Evolutionary conservation across 2,113 vertebrate species (phyloP).

Genomic region (Gambusia affinis): DNA sequence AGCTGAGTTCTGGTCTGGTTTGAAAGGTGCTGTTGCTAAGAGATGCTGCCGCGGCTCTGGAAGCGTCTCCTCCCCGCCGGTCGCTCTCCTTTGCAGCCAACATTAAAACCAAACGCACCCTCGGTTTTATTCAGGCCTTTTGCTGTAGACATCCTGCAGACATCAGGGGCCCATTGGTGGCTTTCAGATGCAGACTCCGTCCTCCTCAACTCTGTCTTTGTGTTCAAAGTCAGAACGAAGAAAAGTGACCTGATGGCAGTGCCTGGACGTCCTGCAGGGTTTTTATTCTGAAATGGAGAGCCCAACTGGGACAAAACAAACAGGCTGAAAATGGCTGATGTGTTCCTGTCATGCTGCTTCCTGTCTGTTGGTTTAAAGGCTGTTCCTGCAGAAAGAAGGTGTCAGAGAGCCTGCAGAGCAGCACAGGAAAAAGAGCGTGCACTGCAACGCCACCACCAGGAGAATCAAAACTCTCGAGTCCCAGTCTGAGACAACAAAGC

Average conservation of each 20-base stretch:
- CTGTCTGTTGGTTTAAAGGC: constrained; percentile 41
- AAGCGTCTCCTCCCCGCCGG: constrained; percentile 44
- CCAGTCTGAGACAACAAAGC: background rate
- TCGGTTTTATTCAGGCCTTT: constrained; percentile 7
- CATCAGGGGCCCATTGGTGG: constrained; percentile 26
- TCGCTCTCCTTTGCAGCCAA: constrained; percentile 14
- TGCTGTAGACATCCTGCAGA: constrained; percentile 27
- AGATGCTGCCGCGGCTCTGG: constrained; percentile 10
- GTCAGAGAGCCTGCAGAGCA: constrained; percentile 6
- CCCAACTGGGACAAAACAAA: constrained; percentile 29
- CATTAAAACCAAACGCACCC: constrained; percentile 41
- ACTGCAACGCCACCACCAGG: background rate
- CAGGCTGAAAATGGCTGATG: constrained; percentile 15
- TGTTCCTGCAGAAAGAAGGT: constrained; percentile 17
- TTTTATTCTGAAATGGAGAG: constrained; percentile 32
- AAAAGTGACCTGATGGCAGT: constrained; percentile 34
- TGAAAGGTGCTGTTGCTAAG: constrained; percentile 60
- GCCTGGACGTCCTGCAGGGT: constrained; percentile 22
- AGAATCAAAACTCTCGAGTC: background rate
- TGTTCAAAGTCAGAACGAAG: constrained; percentile 27
- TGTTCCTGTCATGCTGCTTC: constrained; percentile 2
- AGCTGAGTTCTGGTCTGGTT: constrained; percentile 25
- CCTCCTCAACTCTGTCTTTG: constrained; percentile 34
- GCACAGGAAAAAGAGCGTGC: no score
- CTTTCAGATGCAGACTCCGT: constrained; percentile 43